phyloP scores from a whole-genome alignment of 2,113 vertebrate genomes.

The Hyla sarda region DNA sequence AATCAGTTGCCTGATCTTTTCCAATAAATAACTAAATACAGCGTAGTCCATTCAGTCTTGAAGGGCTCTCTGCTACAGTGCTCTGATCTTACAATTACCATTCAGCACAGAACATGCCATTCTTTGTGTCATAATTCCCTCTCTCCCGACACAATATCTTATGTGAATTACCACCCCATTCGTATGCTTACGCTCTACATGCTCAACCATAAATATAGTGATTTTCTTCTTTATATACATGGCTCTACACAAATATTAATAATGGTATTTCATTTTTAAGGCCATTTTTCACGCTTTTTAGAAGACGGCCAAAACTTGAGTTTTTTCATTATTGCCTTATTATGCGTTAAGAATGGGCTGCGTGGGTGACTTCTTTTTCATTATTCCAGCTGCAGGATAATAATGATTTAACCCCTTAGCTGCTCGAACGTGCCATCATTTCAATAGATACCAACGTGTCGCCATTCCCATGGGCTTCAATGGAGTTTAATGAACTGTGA shows the following conservation, averaged over 20 bases:
- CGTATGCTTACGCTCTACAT: not conserved
- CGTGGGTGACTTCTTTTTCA: slow-evolving; percentile 49
- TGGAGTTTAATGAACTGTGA: slow-evolving; percentile 40
- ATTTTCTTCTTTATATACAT: not conserved
- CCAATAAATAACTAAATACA: slow-evolving; percentile 25
- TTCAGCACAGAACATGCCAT: slow-evolving; percentile 7
- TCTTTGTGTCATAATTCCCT: slow-evolving; percentile 6
- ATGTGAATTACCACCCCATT: not conserved
- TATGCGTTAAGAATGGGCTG: slow-evolving; percentile 36
- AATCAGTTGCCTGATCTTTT: not conserved
- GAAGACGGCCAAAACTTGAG: slow-evolving; percentile 9
- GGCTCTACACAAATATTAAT: not conserved
- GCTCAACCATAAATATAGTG: not conserved
- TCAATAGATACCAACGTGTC: slow-evolving; percentile 1
- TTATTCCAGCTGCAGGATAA: slow-evolving; percentile 37
- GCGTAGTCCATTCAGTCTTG: slow-evolving; percentile 1
- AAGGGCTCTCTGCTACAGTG: slow-evolving; percentile 2
- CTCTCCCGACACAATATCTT: not conserved
- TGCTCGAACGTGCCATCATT: not conserved
- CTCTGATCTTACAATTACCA: slow-evolving; percentile 33
- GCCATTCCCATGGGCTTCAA: slow-evolving; percentile 28
- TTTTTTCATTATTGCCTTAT: slow-evolving; percentile 41
- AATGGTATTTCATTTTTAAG: not conserved
- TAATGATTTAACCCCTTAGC: slow-evolving; percentile 48
- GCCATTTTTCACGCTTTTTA: slow-evolving; percentile 17